phyloP scores from a whole-genome alignment of 1,140 invertebrate genomes.

The Drosophila oshimai region DNA sequence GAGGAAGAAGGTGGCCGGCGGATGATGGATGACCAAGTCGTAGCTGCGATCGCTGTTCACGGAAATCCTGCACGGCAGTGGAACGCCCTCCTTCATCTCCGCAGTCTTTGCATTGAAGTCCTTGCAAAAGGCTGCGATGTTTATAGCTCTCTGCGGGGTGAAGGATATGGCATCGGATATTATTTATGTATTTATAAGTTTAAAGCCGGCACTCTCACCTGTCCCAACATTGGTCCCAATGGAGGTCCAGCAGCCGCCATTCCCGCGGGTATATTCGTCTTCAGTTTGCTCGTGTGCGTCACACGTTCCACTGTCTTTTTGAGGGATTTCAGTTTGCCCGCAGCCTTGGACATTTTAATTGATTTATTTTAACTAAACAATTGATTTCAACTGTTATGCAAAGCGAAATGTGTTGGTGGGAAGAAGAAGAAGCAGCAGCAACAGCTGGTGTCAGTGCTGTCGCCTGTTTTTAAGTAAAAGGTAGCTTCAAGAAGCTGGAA shows the following conservation, averaged over 20 bases:
- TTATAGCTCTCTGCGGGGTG: constrained; percentile 92
- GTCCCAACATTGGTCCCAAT: constrained; percentile 94
- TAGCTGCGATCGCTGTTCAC: constrained; percentile 95
- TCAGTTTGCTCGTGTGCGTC: constrained; percentile 88
- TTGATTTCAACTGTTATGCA: constrained; percentile 54
- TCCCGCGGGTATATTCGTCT: constrained; percentile 92
- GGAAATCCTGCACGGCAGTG: constrained; percentile 91
- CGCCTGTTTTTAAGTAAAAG: neutral
- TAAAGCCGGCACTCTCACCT: constrained; percentile 85
- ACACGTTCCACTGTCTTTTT: constrained; percentile 89
- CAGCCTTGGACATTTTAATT: constrained; percentile 88
- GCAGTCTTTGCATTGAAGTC: constrained; percentile 98
- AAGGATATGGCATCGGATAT: neutral
- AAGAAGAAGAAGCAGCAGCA: constrained; percentile 1
- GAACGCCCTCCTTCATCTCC: constrained; percentile 96
- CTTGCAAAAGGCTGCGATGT: constrained; percentile 98
- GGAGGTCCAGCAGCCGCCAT: constrained; percentile 94
- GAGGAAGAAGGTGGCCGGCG: constrained; percentile 93
- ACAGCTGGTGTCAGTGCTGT: constrained; percentile 1
- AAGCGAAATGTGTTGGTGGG: constrained; percentile 29
- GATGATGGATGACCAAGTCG: constrained; percentile 91
- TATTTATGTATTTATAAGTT: neutral
- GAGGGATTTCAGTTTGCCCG: constrained; percentile 86
- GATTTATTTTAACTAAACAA: constrained; percentile 12
- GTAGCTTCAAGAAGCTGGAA: constrained; percentile 1